Conservation (phyloP, 2,113 vertebrate species). For the Carassius gibelio region DNA sequence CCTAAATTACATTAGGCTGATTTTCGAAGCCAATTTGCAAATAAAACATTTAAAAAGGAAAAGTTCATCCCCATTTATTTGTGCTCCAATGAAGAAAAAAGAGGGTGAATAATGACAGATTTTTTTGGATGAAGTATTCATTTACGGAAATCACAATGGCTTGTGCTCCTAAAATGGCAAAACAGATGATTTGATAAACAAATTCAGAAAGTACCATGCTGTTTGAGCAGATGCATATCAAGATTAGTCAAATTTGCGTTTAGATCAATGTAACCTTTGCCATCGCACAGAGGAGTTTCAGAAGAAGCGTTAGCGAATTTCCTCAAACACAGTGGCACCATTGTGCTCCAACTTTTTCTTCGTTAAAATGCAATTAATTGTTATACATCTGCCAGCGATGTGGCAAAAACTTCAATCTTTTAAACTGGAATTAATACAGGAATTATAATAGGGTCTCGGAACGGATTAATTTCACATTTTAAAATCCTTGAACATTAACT, state of each 20-base stretch:
- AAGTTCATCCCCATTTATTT: background rate
- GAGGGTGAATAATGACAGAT: background rate
- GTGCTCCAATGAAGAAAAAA: background rate
- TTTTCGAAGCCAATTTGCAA: background rate
- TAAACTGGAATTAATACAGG: slow-evolving; percentile 24
- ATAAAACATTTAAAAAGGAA: background rate
- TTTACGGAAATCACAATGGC: slow-evolving; percentile 10
- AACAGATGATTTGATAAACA: slow-evolving; percentile 59
- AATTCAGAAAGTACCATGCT: slow-evolving; percentile 45
- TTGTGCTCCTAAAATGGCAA: slow-evolving; percentile 19
- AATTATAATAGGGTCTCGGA: slow-evolving; percentile 28
- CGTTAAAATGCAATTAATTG: slow-evolving; percentile 34
- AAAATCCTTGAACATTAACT: slow-evolving; percentile 60
- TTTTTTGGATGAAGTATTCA: background rate
- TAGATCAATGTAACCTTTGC: slow-evolving; percentile 62
- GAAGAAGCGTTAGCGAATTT: background rate
- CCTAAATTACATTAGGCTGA: background rate
- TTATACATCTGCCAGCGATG: slow-evolving; percentile 15
- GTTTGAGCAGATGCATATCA: slow-evolving; percentile 47
- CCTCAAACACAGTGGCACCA: background rate
- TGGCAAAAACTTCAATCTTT: slow-evolving; percentile 11
- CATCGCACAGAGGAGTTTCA: background rate
- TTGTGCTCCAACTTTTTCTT: slow-evolving; percentile 29
- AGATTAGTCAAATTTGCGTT: slow-evolving; percentile 62
- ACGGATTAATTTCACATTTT: slow-evolving; percentile 17